Evolutionary conservation across 2,797 vertebrate species (phyloP), one percentile per base, ranked within the genome.

Genomic region (Alfaro cultratus): DNA sequence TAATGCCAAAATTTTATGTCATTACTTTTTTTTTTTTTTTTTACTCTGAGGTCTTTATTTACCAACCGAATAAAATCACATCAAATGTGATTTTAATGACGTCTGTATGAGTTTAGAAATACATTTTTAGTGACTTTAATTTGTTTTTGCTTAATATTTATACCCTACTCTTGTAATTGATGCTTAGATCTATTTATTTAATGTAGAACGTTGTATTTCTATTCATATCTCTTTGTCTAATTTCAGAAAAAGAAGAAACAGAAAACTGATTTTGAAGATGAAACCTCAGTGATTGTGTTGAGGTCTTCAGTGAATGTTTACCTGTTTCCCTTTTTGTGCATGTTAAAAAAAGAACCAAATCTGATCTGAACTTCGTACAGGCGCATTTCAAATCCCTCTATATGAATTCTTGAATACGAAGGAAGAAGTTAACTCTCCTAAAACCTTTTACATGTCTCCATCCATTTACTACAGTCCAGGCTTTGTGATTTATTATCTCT

Each of bases 401-500:
- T 79, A 70, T 74, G 73, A 80, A 79, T 74, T 76, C 60, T 67
- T 15, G 49, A 80, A 53, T 72, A 68, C 76, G 39, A 85, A 55
- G 29, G 76, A 46, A 71, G 46, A 71, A 70, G 57, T 75, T 29
- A 68, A 76, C 45, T 77, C 70, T 41, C 36, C 64, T 39, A 68
- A 80, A 81, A 67, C 26, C 72, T 77, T 80, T 85, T 41, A 86
- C 73, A 78, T 26, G 62, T 53, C 29, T 62, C 57, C 79, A 60
- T 85, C 79, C 55, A 88, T 89, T 83, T 68, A 83, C 64, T 72
- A 75, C 53, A 81, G 74, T 72, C 72, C 47, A 36, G 79, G 77
- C 87, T 86, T 85, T 86, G 73, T 79, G 81, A 83, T 12, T 68
- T 67, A 74, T 84, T 83, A 88, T 91, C 87, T 80, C 68, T 80